Percentiles rank a stretch among this genome's conserved stretches.
These are phyloP conservation scores for Lepus europaeus DNA, from an alignment of 2,113 vertebrate genomes.

Conservation along the genomic window DNA sequence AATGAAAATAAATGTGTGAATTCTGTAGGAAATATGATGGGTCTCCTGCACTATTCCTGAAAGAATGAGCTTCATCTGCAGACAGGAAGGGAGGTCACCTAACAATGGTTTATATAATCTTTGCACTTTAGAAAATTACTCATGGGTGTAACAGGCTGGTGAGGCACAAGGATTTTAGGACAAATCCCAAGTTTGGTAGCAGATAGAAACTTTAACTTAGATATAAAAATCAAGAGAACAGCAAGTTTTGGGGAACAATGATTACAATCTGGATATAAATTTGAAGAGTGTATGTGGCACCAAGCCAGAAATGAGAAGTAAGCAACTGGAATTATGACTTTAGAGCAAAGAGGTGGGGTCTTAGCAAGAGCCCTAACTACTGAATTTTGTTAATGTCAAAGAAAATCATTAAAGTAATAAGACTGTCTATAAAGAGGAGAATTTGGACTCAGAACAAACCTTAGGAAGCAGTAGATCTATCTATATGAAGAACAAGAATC, in stretches of 20 bases:
- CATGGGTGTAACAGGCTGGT: neutral
- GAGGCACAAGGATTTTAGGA: neutral
- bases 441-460: neutral
- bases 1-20: neutral
- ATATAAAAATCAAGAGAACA: neutral
- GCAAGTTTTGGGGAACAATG: neutral
- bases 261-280: neutral
- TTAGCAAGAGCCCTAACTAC: neutral
- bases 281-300: neutral
- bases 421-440: neutral
- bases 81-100: neutral
- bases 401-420: neutral
- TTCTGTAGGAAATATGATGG: neutral
- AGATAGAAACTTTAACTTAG: neutral
- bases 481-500: neutral
- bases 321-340: neutral
- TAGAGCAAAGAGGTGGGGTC: neutral
- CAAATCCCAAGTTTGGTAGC: conserved; percentile 22
- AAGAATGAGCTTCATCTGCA: conserved; percentile 7
- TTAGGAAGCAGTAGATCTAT: neutral
- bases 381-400: neutral
- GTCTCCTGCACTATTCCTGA: neutral
- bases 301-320: neutral
- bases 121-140: neutral
- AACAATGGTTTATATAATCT: neutral